Evolutionary conservation across 2,797 vertebrate species (phyloP).

Genomic region (Cuculus canorus): DNA sequence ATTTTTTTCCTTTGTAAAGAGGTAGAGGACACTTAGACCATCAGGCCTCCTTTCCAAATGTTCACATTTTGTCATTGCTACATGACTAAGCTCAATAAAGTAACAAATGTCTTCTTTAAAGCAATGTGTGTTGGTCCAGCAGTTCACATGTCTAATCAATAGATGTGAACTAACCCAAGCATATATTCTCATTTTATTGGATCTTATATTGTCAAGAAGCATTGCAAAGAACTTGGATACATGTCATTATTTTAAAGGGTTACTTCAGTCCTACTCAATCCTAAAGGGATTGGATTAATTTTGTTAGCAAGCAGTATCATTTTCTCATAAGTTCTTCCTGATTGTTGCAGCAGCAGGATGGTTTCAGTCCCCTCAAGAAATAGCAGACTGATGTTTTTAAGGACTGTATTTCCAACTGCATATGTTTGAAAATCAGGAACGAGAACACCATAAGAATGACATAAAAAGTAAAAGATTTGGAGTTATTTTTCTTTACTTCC

Average conservation of each 20-base stretch:
- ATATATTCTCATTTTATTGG: not conserved
- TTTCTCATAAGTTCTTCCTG: conserved; percentile 6
- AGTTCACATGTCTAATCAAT: not conserved
- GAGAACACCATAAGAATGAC: not conserved
- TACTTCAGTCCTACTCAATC: not conserved
- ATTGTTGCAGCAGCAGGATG: not conserved
- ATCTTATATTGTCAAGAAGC: not conserved
- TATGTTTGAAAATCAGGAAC: not conserved
- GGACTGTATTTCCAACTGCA: not conserved
- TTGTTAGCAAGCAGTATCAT: not conserved
- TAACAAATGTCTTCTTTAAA: not conserved
- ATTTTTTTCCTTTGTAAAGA: conserved; percentile 62
- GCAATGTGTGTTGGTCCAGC: not conserved
- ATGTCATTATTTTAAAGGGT: not conserved
- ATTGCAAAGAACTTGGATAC: conserved; percentile 17
- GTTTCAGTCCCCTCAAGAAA: conserved; percentile 13
- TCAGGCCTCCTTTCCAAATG: conserved; percentile 13
- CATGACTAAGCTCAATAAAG: not conserved
- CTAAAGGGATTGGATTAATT: conserved; percentile 43
- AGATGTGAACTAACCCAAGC: not conserved
- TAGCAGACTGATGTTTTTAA: not conserved
- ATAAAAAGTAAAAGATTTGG: not conserved
- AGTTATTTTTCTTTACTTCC: not conserved
- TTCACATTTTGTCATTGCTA: conserved; percentile 8
- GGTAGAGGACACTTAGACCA: conserved; percentile 62